Conservation (phyloP, 2,113 vertebrate genomes). For the Corvus hawaiiensis region DNA sequence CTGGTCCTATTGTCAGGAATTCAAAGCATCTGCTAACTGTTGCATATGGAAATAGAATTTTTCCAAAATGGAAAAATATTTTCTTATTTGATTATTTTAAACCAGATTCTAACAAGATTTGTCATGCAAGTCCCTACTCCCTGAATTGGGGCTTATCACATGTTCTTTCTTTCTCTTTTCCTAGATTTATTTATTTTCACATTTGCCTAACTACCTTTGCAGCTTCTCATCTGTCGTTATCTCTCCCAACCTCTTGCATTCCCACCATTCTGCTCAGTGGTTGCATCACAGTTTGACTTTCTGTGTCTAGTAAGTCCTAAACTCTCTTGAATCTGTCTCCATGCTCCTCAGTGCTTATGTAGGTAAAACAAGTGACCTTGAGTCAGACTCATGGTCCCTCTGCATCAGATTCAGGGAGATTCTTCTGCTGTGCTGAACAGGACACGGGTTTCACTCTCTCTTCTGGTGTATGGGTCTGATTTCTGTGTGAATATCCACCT, state of each 20-base stretch:
- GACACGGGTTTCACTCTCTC: not conserved
- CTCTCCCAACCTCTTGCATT: not conserved
- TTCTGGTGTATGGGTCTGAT: not conserved
- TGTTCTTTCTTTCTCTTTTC: not conserved
- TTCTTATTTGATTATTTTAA: not conserved
- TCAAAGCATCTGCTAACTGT: not conserved
- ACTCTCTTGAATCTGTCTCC: not conserved
- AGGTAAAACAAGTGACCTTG: not conserved
- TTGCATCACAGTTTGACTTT: not conserved
- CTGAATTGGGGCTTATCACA: not conserved
- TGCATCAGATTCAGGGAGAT: not conserved
- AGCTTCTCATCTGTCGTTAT: not conserved
- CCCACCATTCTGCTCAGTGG: not conserved
- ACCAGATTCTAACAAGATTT: not conserved
- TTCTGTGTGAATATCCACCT: not conserved
- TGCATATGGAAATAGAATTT: not conserved
- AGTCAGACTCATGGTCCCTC: not conserved
- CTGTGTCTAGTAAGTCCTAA: not conserved
- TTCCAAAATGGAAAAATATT: not conserved
- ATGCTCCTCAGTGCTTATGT: not conserved
- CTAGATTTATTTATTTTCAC: not conserved
- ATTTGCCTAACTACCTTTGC: not conserved
- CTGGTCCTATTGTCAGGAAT: not conserved
- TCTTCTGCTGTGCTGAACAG: not conserved
- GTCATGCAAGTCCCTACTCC: not conserved